Percentiles rank a stretch among this genome's conserved stretches.
phyloP scores from a whole-genome alignment of 2,888 invertebrate genomes.

The Erebia epiphron region DNA sequence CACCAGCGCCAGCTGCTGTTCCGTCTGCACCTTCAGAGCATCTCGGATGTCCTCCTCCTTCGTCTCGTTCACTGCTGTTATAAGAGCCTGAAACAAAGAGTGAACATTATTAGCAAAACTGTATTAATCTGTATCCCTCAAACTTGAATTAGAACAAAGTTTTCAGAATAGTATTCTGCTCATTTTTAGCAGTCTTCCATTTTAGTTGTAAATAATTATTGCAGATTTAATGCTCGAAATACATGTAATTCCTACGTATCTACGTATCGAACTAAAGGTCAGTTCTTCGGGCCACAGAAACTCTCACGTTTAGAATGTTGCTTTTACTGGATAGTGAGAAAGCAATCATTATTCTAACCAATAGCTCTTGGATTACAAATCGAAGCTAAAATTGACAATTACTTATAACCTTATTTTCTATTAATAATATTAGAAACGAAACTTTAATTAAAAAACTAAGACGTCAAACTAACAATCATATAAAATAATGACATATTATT shows the following conservation, averaged over 20 bases:
- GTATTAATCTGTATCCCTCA: too few relatives aligned
- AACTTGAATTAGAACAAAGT: too few relatives aligned
- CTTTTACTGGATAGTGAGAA: not conserved
- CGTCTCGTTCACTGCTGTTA: conserved; percentile 86
- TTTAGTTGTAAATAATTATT: too few relatives aligned
- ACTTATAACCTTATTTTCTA: not conserved
- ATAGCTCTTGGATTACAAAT: not conserved
- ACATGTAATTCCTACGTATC: not conserved
- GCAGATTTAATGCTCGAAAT: too few relatives aligned
- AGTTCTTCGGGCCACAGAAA: not conserved
- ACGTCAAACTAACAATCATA: too few relatives aligned
- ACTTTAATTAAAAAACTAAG: not conserved
- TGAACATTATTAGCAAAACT: not conserved
- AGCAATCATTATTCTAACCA: not conserved
- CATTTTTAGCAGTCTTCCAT: too few relatives aligned
- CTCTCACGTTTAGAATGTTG: conserved; percentile 1
- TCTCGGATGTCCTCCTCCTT: conserved; percentile 86
- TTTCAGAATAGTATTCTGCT: too few relatives aligned
- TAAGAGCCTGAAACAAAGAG: conserved; percentile 85
- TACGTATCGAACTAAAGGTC: not conserved
- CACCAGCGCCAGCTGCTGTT: conserved; percentile 84
- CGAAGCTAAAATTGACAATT: not conserved
- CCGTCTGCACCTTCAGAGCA: conserved; percentile 85
- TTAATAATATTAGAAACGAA: not conserved
- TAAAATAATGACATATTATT: not conserved